phyloP scores from a whole-genome alignment of 2,888 invertebrate species.

The Margaritifera margaritifera region DNA sequence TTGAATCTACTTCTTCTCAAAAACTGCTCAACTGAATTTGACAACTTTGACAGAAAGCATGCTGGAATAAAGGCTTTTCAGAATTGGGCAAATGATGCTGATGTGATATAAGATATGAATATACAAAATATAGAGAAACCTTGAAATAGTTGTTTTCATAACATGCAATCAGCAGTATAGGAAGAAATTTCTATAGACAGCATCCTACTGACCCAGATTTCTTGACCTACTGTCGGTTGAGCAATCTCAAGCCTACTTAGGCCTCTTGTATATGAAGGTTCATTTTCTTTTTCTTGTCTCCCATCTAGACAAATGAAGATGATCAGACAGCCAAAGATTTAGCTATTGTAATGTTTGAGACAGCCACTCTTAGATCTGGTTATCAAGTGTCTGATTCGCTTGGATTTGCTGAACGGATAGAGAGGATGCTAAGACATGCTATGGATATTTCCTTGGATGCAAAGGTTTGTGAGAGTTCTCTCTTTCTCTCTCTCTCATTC shows the following conservation, averaged over 20 bases:
- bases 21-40: no score
- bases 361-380: slow-evolving; percentile 93
- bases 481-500: not conserved
- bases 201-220: not conserved
- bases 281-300: not conserved
- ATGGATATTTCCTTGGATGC: slow-evolving; percentile 79
- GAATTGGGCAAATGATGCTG: no score
- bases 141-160: not conserved
- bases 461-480: slow-evolving; percentile 67
- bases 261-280: not conserved
- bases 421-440: slow-evolving; percentile 83
- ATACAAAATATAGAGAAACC: no score
- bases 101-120: no score
- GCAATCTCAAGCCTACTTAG: not conserved
- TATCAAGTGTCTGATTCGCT: slow-evolving; percentile 90
- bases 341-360: slow-evolving; percentile 83
- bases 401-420: slow-evolving; percentile 92
- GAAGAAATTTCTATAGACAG: no score
- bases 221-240: not conserved
- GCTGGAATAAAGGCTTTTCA: no score
- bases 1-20: no score
- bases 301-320: slow-evolving; percentile 78
- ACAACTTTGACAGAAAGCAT: no score
- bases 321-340: slow-evolving; percentile 87
- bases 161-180: no score